These are phyloP conservation scores for Plusia festucae DNA, from an alignment of 2,888 invertebrate species.

Conservation along the genomic window DNA sequence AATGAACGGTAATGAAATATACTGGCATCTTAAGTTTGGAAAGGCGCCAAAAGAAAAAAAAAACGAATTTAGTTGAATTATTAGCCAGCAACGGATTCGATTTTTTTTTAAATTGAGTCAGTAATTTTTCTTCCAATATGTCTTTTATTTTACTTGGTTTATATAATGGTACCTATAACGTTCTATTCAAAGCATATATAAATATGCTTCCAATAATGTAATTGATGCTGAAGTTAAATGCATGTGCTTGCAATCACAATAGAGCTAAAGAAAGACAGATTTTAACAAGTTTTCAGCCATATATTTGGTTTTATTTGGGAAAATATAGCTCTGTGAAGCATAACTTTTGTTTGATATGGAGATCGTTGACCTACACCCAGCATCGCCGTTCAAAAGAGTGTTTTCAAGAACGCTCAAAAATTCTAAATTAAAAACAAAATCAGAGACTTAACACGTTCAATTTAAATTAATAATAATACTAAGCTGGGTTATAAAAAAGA, in stretches of 20 bases:
- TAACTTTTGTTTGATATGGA: neutral
- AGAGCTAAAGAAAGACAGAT: neutral
- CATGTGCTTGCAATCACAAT: neutral
- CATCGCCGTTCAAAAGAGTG: neutral
- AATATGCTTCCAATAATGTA: neutral
- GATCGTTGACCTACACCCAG: neutral
- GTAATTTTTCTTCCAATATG: no score
- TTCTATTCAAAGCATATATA: no score
- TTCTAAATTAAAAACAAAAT: no score
- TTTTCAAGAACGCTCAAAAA: no score
- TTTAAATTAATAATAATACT: no score
- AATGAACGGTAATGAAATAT: constrained; percentile 1
- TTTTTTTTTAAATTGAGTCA: no score
- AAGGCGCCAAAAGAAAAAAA: constrained; percentile 11
- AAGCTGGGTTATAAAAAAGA: no score
- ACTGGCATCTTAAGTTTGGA: constrained; percentile 12
- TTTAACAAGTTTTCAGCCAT: neutral
- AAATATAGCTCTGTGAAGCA: neutral
- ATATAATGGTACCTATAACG: neutral
- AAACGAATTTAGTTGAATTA: neutral
- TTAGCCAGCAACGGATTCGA: no score
- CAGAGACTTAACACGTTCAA: no score
- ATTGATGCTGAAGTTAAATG: neutral
- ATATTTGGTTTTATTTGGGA: neutral
- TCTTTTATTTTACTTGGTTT: neutral